Evolutionary conservation across 2,113 vertebrate genomes (phyloP), one percentile per base, ranked within the genome.

Genomic region (Murina feae): DNA sequence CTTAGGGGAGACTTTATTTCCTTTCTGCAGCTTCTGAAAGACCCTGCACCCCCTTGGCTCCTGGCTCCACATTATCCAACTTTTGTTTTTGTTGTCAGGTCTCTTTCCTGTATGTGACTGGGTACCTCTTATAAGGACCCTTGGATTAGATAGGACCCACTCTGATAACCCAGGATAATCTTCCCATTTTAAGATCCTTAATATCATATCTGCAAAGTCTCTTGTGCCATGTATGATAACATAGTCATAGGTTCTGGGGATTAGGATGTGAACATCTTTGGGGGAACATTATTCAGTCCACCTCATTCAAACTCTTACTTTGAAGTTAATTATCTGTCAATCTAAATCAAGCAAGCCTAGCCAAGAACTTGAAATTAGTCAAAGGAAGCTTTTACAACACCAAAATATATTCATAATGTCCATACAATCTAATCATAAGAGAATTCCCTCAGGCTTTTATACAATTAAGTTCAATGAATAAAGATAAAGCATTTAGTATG

Each of bases 381-480:
- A 42, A 63, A 90, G 60, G 17, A 85, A 85, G 44, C 7, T 51
- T 90, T 90, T 35, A 80, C 51, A 47, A 51, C 44, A 63, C 80
- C 51, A 72, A 90, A 80, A 90, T 63, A 79, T 79, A 60, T 85
- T 85, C 80, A 75, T 76, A 68, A 72, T 55, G 18, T 58, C 51
- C 53, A 85, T 65, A 35, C 65, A 86, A 65, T 86, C 51, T 86
- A 79, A 90, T 86, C 53, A 86, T 80, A 71, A 90, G 72, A 79
- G 58, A 75, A 13, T n/a, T 90, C n/a, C 63, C 51, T 79, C 30
- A 0, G 42, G 81, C 72, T 80, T 79, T 71, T 44, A 51, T 42
- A 69, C 74, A 79, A 9, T 63, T 71, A 79, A 90, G 11, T 85
- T 80, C n/a, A 51, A 32, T 86, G 53, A 90, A 53, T 86, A 53